phyloP scores from a whole-genome alignment of 2,888 invertebrate genomes.

The Aspidapion aeneum region DNA sequence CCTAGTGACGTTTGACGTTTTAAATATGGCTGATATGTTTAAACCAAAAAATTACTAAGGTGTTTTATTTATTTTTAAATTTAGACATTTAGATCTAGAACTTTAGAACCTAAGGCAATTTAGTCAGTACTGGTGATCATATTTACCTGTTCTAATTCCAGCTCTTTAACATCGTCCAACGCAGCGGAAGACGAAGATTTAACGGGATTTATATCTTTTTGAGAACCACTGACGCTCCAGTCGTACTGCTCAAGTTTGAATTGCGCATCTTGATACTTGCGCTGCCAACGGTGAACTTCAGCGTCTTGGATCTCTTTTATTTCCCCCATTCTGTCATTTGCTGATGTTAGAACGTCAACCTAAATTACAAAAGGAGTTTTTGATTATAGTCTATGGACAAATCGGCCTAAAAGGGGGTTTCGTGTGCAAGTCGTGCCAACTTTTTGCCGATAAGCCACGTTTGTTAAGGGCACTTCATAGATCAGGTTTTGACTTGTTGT shows the following conservation, averaged over 20 bases:
- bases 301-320: slow-evolving; percentile 79
- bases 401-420: too few relatives aligned
- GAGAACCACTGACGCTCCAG: slow-evolving; percentile 45
- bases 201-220: slow-evolving; percentile 9
- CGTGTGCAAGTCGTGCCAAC: too few relatives aligned
- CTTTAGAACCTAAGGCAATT: too few relatives aligned
- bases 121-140: slow-evolving; percentile 56
- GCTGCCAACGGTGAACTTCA: slow-evolving; percentile 69
- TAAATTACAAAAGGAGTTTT: too few relatives aligned
- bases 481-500: too few relatives aligned
- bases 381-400: too few relatives aligned
- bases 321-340: slow-evolving; percentile 74
- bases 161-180: slow-evolving; percentile 46
- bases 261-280: slow-evolving; percentile 65
- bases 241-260: slow-evolving; percentile 60
- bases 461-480: too few relatives aligned
- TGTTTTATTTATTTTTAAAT: slow-evolving; percentile 53
- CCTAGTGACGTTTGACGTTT: too few relatives aligned
- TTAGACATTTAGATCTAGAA: too few relatives aligned
- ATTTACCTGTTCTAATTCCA: slow-evolving; percentile 52
- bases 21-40: too few relatives aligned
- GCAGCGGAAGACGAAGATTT: neutral
- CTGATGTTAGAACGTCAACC: slow-evolving; percentile 67
- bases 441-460: too few relatives aligned
- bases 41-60: too few relatives aligned